Base-by-base conservation (phyloP, 2,797 vertebrate genomes). In the Neosilurus mollespiculum region DNA sequence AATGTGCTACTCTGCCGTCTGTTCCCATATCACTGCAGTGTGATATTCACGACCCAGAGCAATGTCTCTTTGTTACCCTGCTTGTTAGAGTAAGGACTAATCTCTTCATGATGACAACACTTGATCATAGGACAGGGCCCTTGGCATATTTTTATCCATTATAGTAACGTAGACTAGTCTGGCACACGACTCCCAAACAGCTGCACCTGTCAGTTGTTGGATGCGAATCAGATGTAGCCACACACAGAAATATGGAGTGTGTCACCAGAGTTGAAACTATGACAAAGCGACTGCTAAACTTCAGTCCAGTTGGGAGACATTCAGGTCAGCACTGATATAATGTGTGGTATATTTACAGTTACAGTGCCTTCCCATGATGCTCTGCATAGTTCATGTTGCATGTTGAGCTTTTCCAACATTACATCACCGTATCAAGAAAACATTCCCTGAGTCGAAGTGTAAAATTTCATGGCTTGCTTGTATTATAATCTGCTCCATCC, bases 51-150 rank as follows among this genome's bases (percentile, higher is more conserved):
- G 81, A 87, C 88, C 91, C 86, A 86, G 90, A 90, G 89, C 87
- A 93, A 89, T 91, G 91, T 91, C 91, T 91, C 90, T 85, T 84
- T 92, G 91, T 88, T 90, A 91, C 90, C 79, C 87, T 89, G 88
- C 82, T 89, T 87, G 91, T 87, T 91, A 89, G 86, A 88, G 80
- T 83, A 89, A 81, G 87, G 86, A 89, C 87, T 87, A 62, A 87
- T 86, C 87, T 90, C 89, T 92, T 95, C 90, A 93, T 94, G 94
- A 93, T 91, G 93, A 89, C 90, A 85, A 87, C 80, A 88, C 89
- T 91, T 94, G 89, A 87, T 86, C 79, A 88, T 65, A 54, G 83
- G 20, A 59, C 26, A 22, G 70, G 34, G 75, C 67, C 71, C 75
- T 75, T 51, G 71, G 67, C 67, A 90, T 94, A 94, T 94, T 95